Evolutionary conservation across 1,140 invertebrate genomes (phyloP), one percentile per base, ranked within the genome.

Genomic region (Temnothorax curvispinosus): DNA sequence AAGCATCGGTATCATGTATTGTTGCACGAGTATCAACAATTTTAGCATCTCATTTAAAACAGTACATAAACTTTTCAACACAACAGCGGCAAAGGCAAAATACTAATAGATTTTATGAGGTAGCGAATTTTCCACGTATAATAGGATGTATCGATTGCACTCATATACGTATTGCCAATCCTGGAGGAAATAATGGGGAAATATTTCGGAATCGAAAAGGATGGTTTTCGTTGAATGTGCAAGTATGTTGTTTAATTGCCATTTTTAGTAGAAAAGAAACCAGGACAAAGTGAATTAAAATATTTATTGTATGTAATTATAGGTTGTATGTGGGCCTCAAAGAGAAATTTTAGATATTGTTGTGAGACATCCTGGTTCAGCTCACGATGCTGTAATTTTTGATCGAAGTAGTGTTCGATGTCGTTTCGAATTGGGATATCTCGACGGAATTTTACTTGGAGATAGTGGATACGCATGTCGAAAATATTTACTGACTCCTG

Each of bases 131-230:
- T 71, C 67, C 21, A 32, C 15, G 41, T 13, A 7, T 71, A 71
- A 71, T 32, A 27, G 44, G 21, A 18, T 71, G 71, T 38, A 38
- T 74, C 3, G 71, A 74, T 74, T 74, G 71, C 13, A 74, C 32
- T 0, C 47, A 54, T n/a, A 74, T 74, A 74, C 18, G 71, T 4
- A 74, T 74, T 54, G 15, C 50, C 2, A 71, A 71, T 71, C 67
- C 41, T 32, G 67, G 67, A 71, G 44, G 44, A 11, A 71, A 71
- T 71, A 71, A 50, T 50, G 21, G 69, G 35, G 69, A 71, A 1
- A 2, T 71, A 32, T 71, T 71, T 8, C 67, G 44, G 6, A 71
- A 71, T 71, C n/a, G 21, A 71, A 71, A 50, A 50, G 67, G 21
- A 32, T 71, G 32, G 44, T 67, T 67, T 41, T 67, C 38, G 5